A percentile compares a stretch with the other conserved stretches of the same genome.
Evolutionary conservation across 2,113 vertebrate genomes (phyloP).

Genomic region (Lasiurus cinereus): DNA sequence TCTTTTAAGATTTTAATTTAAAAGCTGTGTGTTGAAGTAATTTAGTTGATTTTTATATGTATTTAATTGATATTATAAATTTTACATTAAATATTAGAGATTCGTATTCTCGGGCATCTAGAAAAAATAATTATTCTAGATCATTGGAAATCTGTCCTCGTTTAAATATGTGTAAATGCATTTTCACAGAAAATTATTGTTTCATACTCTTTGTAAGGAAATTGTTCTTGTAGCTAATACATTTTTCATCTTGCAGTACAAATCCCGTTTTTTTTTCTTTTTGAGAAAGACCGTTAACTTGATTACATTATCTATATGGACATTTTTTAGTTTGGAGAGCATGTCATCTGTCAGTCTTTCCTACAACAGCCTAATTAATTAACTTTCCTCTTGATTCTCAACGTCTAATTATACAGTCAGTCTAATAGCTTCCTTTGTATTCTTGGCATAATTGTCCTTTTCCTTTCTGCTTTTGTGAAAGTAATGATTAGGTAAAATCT

Average conservation of each 20-base stretch:
- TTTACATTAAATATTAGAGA: constrained; percentile 63
- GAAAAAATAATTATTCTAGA: constrained; percentile 20
- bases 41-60: constrained; percentile 60
- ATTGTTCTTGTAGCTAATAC: constrained; percentile 41
- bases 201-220: constrained; percentile 50
- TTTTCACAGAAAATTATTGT: constrained; percentile 40
- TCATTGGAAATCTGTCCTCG: constrained; percentile 58
- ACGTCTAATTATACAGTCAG: constrained; percentile 29
- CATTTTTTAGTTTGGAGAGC: constrained; percentile 54
- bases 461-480: constrained; percentile 34
- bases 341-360: constrained; percentile 40
- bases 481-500: constrained; percentile 52
- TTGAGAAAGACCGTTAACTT: neutral
- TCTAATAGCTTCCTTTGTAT: constrained; percentile 60
- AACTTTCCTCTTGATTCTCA: constrained; percentile 42
- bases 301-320: neutral
- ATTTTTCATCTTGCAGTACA: constrained; percentile 51
- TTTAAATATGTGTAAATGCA: constrained; percentile 54
- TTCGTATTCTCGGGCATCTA: constrained; percentile 38
- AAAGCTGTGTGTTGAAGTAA: constrained; percentile 60
- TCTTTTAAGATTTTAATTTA: constrained; percentile 63
- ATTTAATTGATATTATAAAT: constrained; percentile 26
- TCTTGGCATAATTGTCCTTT: constrained; percentile 30
- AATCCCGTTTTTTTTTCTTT: neutral
- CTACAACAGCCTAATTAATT: constrained; percentile 35